These are phyloP conservation scores for Mirounga angustirostris DNA, from an alignment of 2,113 vertebrate genomes.

Conservation along the genomic window DNA sequence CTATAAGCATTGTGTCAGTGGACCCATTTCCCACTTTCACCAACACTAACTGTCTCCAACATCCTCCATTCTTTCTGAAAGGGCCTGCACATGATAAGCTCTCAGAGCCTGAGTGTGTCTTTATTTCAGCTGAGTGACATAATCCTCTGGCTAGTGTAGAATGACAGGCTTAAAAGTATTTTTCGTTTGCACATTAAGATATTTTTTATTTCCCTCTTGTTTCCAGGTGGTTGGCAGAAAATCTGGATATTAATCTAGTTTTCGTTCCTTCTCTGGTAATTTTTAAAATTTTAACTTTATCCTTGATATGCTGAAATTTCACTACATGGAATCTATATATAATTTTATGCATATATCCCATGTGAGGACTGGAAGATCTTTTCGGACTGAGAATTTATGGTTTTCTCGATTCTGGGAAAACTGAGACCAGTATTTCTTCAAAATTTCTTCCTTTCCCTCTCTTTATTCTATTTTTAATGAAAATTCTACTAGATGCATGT, in stretches of 20 bases:
- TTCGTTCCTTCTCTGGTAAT: not conserved
- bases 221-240: not conserved
- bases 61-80: not conserved
- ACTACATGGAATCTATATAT: not conserved
- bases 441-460: not conserved
- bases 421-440: not conserved
- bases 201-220: not conserved
- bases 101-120: not conserved
- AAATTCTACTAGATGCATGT: not conserved
- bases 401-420: not conserved
- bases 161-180: not conserved
- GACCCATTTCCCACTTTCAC: not conserved
- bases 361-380: not conserved
- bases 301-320: not conserved
- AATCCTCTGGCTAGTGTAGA: not conserved
- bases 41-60: not conserved
- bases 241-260: not conserved
- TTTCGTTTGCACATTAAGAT: not conserved
- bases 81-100: not conserved
- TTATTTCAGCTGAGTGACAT: not conserved
- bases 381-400: not conserved
- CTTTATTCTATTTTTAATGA: not conserved
- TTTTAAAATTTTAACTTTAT: slow-evolving; percentile 37
- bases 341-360: not conserved
- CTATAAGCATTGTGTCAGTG: not conserved